Evolutionary conservation across 64 coral and sea anemone species (phyloP), one percentile per base, ranked within the genome.

Genomic region (Anthopleura sola): DNA sequence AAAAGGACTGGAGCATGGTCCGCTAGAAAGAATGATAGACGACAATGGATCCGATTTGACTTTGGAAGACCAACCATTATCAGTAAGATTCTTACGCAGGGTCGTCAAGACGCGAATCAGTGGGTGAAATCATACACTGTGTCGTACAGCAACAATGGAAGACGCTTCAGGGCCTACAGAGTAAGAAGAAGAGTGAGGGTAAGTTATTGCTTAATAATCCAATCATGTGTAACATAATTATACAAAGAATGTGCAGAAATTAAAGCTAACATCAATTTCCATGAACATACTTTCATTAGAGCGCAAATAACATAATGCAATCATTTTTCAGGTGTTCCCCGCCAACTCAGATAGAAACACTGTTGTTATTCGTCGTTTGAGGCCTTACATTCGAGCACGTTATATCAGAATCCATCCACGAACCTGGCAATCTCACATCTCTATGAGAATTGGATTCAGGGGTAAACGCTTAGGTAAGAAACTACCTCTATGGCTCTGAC

Each of bases 41-140:
- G 55, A 44, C 93, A 95, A 81, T 95, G 93, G 93, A 36, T 95
- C 24, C 93, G 92, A 82, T 55, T 95, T 31, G 90, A 95, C 37
- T 18, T 89, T 58, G 90, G 93, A 21, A 77, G 39, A 1, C 60
- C 16, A 21, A 85, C 93, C 0, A 5, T 83, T 33, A 23, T 92
- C 78, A 92, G 86, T 26, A 85, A 86, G 36, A 86, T 95, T 24
- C 85, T 71, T 8, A 95, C 86, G 6, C 93, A 95, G 31, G 93
- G 93, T 55, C 86, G 93, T 20, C 89, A 91, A 31, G 82, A 85
- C 38, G 7, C 46, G 9, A 91, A 69, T 19, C 93, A 95, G 36
- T 95, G 93, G 93, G 93, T 95, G 50, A 95, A 91, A 87, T 75
- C 83, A 23, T 95, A 95, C 28, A 91, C 77, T 53, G 94, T 95